Base-by-base conservation (phyloP, 1,140 invertebrate genomes). In the Mercenaria mercenaria region DNA sequence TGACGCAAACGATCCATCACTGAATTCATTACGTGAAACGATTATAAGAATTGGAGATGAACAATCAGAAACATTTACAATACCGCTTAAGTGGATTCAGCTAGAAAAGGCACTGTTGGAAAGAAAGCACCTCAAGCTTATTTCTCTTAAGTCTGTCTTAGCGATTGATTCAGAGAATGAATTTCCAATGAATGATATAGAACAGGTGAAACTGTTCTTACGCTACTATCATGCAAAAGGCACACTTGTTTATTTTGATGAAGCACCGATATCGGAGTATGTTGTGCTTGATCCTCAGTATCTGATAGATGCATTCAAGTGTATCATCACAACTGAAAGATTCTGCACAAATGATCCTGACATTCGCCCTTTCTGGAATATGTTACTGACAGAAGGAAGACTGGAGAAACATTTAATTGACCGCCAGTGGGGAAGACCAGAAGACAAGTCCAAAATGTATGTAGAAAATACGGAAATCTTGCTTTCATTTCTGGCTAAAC, bases 221-320 rank as follows among this genome's bases (percentile, higher is more conserved):
- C 67, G 43, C 18, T 88, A 77, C 50, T 74, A 88, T 23, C 72
- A 88, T 67, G 39, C 56, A 13, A 59, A 79, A 18, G 85, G 85
- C 6, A 76, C 67, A 34, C 15, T 88, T 4, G 41, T 88, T 11
- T 88, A 88, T 50, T 79, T 88, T 79, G 85, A 88, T 11, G 82
- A 85, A n/a, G 82, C 72, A 18, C 43, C 56, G 34, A 13, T 88
- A 20, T 32, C 34, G 1, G 32, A 47, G 37, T 15, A 34, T 0
- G 74, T 88, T 39, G 74, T 88, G 0, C 85, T 88, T 1, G 74
- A 88, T 59, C 43, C 43, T 13, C 72, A 88, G 50, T 88, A 74
- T 74, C 41, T 88, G n/a, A 88, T 88, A 26, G 74, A 88, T 41
- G 72, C 85, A 20, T 88, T 88, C 39, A 76, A 79, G 47, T 79